Evolutionary conservation across 2,113 vertebrate species (phyloP), one percentile per base, ranked within the genome.

Genomic region (Protomyctophum bolini): DNA sequence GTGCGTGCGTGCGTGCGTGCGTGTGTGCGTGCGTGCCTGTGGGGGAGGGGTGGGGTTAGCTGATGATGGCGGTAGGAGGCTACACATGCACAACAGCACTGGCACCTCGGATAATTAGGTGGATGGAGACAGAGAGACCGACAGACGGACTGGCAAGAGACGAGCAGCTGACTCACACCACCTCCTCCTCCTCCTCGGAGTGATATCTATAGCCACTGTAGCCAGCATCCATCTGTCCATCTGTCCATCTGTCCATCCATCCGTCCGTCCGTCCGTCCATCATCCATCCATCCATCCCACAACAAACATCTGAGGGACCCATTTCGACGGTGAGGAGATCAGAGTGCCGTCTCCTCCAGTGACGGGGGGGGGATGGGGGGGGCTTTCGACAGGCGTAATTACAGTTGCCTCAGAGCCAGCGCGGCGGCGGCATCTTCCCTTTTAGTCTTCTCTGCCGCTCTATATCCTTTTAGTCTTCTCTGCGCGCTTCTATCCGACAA

Each of bases 231-330:
- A 41, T 41, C 33, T 3, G 33, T 41, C 33, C 33, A 41, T 41
- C 33, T 3, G 5, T 41, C 33, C 33, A 3, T 41, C 33, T 3
- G 2, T 41, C 33, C 33, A 6, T 41, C 33, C 33, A 6, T 41
- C 33, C 33, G 2, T 41, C 33, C 33, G 33, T 33, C 33, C 33
- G 33, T 33, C 33, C 33, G 33, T 33, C 33, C 33, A 33, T 33
- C 33, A 41, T 41, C 33, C 33, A 6, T 41, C 33, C 33, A 6
- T 41, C 33, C 33, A 41, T 41, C 33, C 21, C 21, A 21, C 33
- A 3, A 84, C 81, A 89, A 87, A 91, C 86, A 91, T 93, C 90
- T 90, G 76, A 89, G 70, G 66, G 81, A 68, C 63, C 72, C 60
- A 73, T 90, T 88, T 79, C 77, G 67, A 81, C 77, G 79, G 66